Conservation (phyloP, 2,797 vertebrate species). For the Alcedo atthis region DNA sequence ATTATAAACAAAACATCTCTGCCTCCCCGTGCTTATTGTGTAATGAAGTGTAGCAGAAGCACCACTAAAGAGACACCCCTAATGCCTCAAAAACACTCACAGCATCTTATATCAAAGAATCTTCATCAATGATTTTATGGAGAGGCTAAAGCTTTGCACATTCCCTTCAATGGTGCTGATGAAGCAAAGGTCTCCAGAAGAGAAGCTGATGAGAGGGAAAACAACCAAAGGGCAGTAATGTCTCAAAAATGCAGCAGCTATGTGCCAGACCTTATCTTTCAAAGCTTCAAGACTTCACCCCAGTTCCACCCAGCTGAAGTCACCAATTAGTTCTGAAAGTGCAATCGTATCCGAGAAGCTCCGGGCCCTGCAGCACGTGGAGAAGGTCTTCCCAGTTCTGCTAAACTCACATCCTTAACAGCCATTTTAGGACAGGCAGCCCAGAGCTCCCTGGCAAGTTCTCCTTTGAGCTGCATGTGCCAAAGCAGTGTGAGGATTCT, state of each 20-base stretch:
- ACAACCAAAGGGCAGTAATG: conserved; percentile 28
- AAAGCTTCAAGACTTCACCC: conserved; percentile 14
- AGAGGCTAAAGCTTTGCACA: background rate
- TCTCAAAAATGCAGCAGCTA: conserved; percentile 32
- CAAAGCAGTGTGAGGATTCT: conserved; percentile 40
- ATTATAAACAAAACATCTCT: background rate
- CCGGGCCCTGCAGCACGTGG: background rate
- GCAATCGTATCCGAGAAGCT: background rate
- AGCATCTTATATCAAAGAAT: background rate
- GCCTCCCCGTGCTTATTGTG: background rate
- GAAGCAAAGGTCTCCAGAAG: conserved; percentile 45
- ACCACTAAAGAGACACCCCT: background rate
- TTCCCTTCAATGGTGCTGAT: background rate
- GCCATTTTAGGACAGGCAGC: conserved; percentile 69
- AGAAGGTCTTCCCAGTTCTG: conserved; percentile 19
- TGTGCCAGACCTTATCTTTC: conserved; percentile 33
- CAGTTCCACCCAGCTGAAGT: conserved; percentile 58
- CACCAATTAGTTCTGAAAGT: background rate
- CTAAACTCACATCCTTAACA: conserved; percentile 44
- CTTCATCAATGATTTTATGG: conserved; percentile 4
- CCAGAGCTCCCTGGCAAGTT: conserved; percentile 55
- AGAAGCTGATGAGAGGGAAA: conserved; percentile 39
- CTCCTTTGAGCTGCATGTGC: background rate
- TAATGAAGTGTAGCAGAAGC: no score
- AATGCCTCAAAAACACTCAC: background rate